phyloP scores from a whole-genome alignment of 2,797 vertebrate genomes.

The Ciconia nigra region DNA sequence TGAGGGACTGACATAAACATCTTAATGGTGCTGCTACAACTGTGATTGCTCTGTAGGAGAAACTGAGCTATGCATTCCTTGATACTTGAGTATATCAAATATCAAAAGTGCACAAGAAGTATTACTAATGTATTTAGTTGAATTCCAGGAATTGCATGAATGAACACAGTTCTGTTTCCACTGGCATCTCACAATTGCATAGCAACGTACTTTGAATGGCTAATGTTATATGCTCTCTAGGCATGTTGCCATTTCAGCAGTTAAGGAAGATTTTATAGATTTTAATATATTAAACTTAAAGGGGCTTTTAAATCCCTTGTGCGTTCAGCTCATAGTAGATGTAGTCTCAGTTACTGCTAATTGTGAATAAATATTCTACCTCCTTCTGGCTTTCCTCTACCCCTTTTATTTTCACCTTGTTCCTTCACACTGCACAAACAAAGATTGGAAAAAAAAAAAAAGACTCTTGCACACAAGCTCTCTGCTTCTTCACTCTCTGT shows the following conservation, averaged over 20 bases:
- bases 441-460: too few relatives aligned
- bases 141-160: not conserved
- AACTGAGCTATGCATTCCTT: not conserved
- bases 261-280: not conserved
- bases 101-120: not conserved
- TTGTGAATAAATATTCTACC: not conserved
- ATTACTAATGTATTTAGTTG: not conserved
- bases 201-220: not conserved
- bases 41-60: not conserved
- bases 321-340: not conserved
- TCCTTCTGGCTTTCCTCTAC: not conserved
- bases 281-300: not conserved
- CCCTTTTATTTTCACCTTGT: not conserved
- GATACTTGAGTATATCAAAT: rapidly evolving
- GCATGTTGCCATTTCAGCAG: not conserved
- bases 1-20: not conserved
- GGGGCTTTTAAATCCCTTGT: not conserved
- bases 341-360: not conserved
- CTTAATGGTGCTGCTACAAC: not conserved
- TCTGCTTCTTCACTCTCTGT: not conserved
- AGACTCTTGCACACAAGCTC: not conserved
- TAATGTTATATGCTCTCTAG: not conserved
- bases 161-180: not conserved
- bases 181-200: not conserved
- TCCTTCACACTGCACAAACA: not conserved